Base-by-base conservation (phyloP, 2,113 vertebrate genomes). In the Zootoca vivipara region DNA sequence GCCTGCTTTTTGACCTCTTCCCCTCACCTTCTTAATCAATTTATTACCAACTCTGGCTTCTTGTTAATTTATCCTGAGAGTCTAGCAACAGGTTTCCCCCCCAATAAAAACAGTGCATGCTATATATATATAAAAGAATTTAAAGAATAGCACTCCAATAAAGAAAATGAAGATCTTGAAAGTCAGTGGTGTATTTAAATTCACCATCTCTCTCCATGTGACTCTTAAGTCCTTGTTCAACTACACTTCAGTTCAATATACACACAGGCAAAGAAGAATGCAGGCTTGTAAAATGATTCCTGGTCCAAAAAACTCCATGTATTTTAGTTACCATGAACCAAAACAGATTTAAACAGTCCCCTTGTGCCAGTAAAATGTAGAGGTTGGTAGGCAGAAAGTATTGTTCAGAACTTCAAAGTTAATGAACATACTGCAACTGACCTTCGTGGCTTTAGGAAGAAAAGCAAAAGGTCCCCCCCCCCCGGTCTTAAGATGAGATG, bases 281-380 rank as follows among this genome's bases (percentile, higher is more conserved):
- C 52, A 78, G 77, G 74, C 74, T 62, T 62, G 75, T 62, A 46
- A 82, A 83, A 70, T 78, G 2, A 42, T 86, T 86, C 22, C 9
- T 82, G 64, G 78, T 58, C 35, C 5, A 33, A 69, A 90, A 78
- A 16, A 82, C 78, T 12, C n/a, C 80, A 6, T 69, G 78, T 83
- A 18, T 40, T 15, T 82, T 77, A 77, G 62, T 67, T 81, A 82
- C 84, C n/a, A 40, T 74, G 78, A 82, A 81, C n/a, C 70, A 78
- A 89, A 86, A 77, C 72, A 82, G 24, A 40, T 52, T 77, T 83
- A 67, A 77, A 83, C 79, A 58, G 65, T 18, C 40, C 13, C 42
- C 40, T 24, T 78, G 78, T 56, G 78, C 70, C 88, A 75, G 69
- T 82, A 85, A 77, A 86, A 40, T 15, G 28, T 86, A 89, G 77